Evolutionary conservation across 2,113 vertebrate species (phyloP).

Genomic region (Sylvilagus bachmani): DNA sequence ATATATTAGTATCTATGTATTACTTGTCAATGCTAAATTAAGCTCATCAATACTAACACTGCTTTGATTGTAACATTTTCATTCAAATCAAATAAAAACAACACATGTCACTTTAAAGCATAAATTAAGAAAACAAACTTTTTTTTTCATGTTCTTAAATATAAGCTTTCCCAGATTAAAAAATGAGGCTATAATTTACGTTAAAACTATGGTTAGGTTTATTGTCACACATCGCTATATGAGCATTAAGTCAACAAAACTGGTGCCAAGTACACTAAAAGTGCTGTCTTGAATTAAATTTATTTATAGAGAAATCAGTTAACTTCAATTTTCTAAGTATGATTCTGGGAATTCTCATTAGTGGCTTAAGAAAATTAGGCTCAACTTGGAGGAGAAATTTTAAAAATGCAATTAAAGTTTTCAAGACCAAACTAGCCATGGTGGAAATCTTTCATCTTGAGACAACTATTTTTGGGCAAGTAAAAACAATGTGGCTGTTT

Average conservation of each 20-base stretch:
- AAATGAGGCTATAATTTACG: not conserved
- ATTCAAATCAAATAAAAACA: constrained; percentile 21
- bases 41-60: not conserved
- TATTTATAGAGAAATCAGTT: constrained; percentile 17
- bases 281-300: not conserved
- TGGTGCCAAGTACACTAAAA: not conserved
- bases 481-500: constrained; percentile 70
- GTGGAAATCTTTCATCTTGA: constrained; percentile 27
- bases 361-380: not conserved
- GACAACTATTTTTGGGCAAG: constrained; percentile 14
- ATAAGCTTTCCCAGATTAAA: constrained; percentile 34
- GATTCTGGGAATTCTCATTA: not conserved
- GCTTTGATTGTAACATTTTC: constrained; percentile 15
- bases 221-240: not conserved
- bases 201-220: not conserved
- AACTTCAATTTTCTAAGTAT: not conserved
- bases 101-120: not conserved
- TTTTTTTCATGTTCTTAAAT: not conserved
- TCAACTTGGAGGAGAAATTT: not conserved
- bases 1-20: not conserved
- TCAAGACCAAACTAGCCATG: not conserved
- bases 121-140: constrained; percentile 33
- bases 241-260: not conserved
- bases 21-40: constrained; percentile 16
- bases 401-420: constrained; percentile 36